These are phyloP conservation scores for Beris morrisii DNA, from an alignment of 2,888 invertebrate genomes.

Conservation along the genomic window DNA sequence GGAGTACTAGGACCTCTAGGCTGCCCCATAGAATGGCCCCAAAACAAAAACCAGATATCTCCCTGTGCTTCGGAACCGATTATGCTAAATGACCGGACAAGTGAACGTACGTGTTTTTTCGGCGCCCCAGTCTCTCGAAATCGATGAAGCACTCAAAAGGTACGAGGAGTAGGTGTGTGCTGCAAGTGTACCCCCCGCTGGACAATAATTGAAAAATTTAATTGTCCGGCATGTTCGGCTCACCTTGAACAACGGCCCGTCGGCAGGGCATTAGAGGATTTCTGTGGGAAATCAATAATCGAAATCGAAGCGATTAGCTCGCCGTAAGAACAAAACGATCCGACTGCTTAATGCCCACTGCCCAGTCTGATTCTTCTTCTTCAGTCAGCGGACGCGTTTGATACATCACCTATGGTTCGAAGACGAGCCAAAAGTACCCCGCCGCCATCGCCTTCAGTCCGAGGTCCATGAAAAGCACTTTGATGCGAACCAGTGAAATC, in stretches of 20 bases:
- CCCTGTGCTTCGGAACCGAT: slow-evolving; percentile 7
- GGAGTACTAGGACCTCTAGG: too few species aligned
- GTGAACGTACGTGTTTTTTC: slow-evolving; percentile 1
- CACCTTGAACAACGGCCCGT: slow-evolving; percentile 21
- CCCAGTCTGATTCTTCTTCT: slow-evolving; percentile 6
- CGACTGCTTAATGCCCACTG: slow-evolving; percentile 19
- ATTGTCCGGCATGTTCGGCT: slow-evolving; percentile 31
- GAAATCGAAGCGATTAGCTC: slow-evolving; percentile 26
- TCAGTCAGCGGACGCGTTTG: background rate
- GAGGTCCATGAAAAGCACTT: slow-evolving; percentile 5
- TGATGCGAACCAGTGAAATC: slow-evolving; percentile 21
- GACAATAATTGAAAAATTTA: slow-evolving; percentile 36
- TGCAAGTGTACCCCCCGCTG: slow-evolving; percentile 32
- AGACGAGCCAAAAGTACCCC: too few species aligned
- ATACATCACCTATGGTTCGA: too few species aligned
- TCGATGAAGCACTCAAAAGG: too few species aligned
- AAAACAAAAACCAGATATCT: too few species aligned
- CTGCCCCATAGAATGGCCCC: too few species aligned
- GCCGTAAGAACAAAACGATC: slow-evolving; percentile 3
- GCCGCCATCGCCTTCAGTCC: too few species aligned
- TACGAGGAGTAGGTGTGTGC: slow-evolving; percentile 32
- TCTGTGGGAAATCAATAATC: slow-evolving; percentile 32
- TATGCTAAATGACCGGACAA: slow-evolving; percentile 31
- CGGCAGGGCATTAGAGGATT: slow-evolving; percentile 7
- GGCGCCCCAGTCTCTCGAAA: background rate